Base-by-base conservation (phyloP, 1,140 invertebrate species). In the Plodia interpunctella region DNA sequence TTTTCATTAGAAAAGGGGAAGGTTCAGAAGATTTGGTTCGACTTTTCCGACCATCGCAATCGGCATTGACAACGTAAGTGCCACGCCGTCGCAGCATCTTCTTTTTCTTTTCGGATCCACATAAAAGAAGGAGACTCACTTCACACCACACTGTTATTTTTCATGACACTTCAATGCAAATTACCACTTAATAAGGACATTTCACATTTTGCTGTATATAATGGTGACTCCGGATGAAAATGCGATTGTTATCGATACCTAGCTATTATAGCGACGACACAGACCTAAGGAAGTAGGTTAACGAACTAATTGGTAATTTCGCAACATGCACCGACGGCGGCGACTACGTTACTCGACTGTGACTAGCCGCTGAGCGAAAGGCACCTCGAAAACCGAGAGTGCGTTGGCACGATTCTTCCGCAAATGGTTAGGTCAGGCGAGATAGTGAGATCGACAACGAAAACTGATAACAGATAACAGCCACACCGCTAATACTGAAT, bases 371-470 rank as follows among this genome's bases (percentile, higher is more conserved):
- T 62, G 57, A 75, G 79, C 82, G 78, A 85, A 84, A 84, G 82
- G 82, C 76, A 66, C 65, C 70, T 67, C 74, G 71, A 83, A 82
- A 86, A 80, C 72, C 76, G 80, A 82, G 83, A 85, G 83, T 76
- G 72, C 78, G 72, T 84, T 76, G 74, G 72, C 80, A 76, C 83
- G 74, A 67, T 76, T 81, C 76, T 76, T 74, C 69, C 75, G 69
- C 80, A 76, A 87, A 77, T 85, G 83, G 66, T 72, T 74, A 72
- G 74, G 68, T 76, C 76, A 75, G 73, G 72, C 72, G 74, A 80
- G 80, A 87, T 83, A 82, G 74, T 64, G 71, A 87, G 84, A 87
- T 86, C 75, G 80, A 72, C 76, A 73, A 72, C 80, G 70, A 66
- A 67, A 51, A 69, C 74, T 85, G 85, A 88, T 88, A 88, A 83